phyloP scores from a whole-genome alignment of 2,797 vertebrate species.

The Aplochiton taeniatus region DNA sequence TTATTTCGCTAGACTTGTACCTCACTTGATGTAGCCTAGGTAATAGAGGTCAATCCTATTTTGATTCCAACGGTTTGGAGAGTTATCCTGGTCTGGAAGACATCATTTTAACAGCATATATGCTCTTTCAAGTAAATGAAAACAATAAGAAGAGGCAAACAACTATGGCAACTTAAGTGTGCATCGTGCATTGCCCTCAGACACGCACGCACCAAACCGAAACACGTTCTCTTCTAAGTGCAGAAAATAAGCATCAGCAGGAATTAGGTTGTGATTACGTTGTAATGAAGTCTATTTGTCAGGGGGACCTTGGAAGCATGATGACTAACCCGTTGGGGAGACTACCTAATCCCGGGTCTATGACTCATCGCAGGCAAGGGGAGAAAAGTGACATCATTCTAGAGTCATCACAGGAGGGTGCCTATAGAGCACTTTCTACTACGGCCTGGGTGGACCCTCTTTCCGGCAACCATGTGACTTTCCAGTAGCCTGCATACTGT shows the following conservation, averaged over 20 bases:
- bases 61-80: no score
- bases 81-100: no score
- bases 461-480: conserved; percentile 72
- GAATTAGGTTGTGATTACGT: conserved; percentile 13
- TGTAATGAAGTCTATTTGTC: conserved; percentile 4
- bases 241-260: not conserved
- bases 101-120: no score
- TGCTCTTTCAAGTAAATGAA: no score
- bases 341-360: conserved; percentile 71
- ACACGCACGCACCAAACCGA: not conserved
- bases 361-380: conserved; percentile 75
- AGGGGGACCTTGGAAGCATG: conserved; percentile 12
- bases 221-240: conserved; percentile 1
- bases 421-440: conserved; percentile 60
- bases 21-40: no score
- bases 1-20: no score
- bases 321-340: conserved; percentile 60
- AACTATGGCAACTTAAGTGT: not conserved
- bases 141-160: no score
- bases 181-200: not conserved
- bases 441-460: conserved; percentile 50
- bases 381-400: conserved; percentile 77
- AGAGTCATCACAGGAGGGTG: conserved; percentile 55
- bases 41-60: no score
- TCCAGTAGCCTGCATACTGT: conserved; percentile 51